Evolutionary conservation across 2,888 invertebrate genomes (phyloP).

Genomic region (Dryobotodes eremita): DNA sequence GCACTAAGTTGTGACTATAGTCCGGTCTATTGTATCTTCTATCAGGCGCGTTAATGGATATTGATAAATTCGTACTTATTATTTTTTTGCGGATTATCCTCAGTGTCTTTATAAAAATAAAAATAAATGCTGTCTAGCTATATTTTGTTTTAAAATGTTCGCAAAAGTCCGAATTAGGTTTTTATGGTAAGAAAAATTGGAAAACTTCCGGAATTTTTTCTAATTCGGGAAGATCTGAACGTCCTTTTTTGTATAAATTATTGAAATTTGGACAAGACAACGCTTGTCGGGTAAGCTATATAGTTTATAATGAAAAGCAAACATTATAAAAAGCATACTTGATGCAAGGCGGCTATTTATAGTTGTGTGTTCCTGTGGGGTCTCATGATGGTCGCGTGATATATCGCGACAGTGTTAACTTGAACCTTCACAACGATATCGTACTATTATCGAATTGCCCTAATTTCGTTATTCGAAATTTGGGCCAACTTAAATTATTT

Average conservation of each 20-base stretch:
- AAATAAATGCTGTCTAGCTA: neutral
- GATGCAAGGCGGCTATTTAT: constrained; percentile 20
- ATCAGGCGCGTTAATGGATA: neutral
- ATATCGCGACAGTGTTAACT: constrained; percentile 44
- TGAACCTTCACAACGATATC: constrained; percentile 66
- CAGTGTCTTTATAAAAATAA: neutral
- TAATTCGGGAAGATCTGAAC: neutral
- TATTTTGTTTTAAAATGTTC: neutral
- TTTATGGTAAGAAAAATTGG: neutral
- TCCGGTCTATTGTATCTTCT: neutral
- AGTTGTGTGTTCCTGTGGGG: constrained; percentile 29
- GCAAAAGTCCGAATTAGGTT: neutral
- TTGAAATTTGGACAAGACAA: neutral
- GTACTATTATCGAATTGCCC: constrained; percentile 72
- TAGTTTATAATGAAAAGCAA: neutral
- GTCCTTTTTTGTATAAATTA: neutral
- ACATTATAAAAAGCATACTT: neutral
- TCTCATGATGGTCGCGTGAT: constrained; percentile 6
- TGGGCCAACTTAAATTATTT: constrained; percentile 74
- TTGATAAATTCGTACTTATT: neutral
- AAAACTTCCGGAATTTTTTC: neutral
- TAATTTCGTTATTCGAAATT: constrained; percentile 75
- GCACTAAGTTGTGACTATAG: neutral
- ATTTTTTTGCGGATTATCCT: neutral
- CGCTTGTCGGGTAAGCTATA: neutral